These are phyloP conservation scores for Atta colombica DNA, from an alignment of 1,140 invertebrate species.

Conservation along the genomic window DNA sequence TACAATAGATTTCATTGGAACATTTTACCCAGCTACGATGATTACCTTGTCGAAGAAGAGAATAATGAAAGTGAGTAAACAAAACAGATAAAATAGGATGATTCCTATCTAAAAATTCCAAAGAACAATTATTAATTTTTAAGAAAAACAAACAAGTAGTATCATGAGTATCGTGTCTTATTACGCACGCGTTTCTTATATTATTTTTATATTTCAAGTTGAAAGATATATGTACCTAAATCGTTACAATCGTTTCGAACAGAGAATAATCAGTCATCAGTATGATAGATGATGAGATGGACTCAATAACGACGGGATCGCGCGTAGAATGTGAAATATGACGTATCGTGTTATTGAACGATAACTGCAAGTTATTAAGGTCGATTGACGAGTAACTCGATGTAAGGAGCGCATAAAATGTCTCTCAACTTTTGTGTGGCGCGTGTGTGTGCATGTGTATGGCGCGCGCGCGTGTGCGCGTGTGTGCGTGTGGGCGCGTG, in stretches of 20 bases:
- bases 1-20: conserved; percentile 71
- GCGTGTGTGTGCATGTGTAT: too few species aligned
- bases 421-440: conserved; percentile 50
- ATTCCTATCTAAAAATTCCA: background rate
- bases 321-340: conserved; percentile 73
- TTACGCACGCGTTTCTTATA: background rate
- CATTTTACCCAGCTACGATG: conserved; percentile 58
- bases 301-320: conserved; percentile 57
- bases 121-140: conserved; percentile 15
- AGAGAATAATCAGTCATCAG: conserved; percentile 53
- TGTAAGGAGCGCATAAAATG: conserved; percentile 79
- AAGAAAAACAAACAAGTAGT: conserved; percentile 2
- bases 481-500: too few species aligned
- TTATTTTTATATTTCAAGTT: background rate
- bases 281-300: conserved; percentile 57
- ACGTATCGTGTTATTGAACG: conserved; percentile 76
- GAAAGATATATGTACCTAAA: background rate
- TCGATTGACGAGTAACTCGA: conserved; percentile 80
- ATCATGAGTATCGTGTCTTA: background rate
- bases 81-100: background rate
- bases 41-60: conserved; percentile 46
- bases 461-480: too few species aligned
- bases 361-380: conserved; percentile 83
- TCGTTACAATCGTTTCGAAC: conserved; percentile 20
- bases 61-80: conserved; percentile 56